These are phyloP conservation scores for Pasiphila rectangulata DNA, from an alignment of 2,888 invertebrate species.

Conservation along the genomic window DNA sequence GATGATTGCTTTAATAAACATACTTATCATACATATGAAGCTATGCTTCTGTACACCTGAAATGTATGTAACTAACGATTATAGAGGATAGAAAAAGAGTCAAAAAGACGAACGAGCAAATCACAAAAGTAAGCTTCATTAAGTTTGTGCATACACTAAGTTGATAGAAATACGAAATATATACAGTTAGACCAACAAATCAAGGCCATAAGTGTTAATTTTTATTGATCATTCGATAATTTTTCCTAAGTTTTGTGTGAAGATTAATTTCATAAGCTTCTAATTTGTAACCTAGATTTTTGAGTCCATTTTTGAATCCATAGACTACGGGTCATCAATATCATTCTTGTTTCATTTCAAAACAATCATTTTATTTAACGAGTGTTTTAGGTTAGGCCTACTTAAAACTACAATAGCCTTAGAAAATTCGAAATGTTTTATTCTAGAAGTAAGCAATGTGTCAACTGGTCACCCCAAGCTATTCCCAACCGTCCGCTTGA, in stretches of 20 bases:
- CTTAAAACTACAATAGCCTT: conserved; percentile 2
- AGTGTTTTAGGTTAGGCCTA: neutral
- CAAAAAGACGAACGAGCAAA: conserved; percentile 75
- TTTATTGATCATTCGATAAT: conserved; percentile 14
- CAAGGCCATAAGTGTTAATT: conserved; percentile 43
- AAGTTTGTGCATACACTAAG: conserved; percentile 50
- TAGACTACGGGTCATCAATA: neutral
- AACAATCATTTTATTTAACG: too few relatives aligned
- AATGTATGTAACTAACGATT: conserved; percentile 54
- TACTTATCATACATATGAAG: too few relatives aligned
- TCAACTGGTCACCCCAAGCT: neutral
- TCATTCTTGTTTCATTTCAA: too few relatives aligned
- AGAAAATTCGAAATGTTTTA: conserved; percentile 3
- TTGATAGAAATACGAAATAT: conserved; percentile 45
- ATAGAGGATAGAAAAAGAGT: conserved; percentile 59
- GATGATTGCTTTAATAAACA: too few relatives aligned
- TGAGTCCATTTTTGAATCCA: neutral
- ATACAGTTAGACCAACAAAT: conserved; percentile 49
- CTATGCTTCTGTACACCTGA: conserved; percentile 59
- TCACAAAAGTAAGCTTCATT: conserved; percentile 69
- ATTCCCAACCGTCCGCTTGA: neutral
- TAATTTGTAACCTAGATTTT: neutral
- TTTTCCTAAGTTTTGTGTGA: neutral
- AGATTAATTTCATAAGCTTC: neutral
- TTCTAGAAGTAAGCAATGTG: neutral